Conservation (phyloP, 1,140 invertebrate genomes). For the Drosophila equinoxialis region DNA sequence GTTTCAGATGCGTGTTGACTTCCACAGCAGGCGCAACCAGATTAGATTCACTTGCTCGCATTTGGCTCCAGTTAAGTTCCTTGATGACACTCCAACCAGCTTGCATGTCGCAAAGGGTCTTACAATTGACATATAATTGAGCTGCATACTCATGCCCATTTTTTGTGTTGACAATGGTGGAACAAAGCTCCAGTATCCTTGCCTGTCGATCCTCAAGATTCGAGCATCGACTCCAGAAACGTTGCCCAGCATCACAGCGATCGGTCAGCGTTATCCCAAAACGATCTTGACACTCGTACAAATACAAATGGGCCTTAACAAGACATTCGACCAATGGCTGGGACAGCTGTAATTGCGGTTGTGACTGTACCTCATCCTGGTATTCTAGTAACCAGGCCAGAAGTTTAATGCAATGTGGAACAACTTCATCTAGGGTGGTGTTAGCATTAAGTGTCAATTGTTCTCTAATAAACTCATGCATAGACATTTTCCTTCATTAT, state of each 20-base stretch:
- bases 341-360: slow-evolving; percentile 32
- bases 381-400: slow-evolving; percentile 51
- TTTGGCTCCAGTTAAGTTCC: slow-evolving; percentile 53
- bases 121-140: slow-evolving; percentile 44
- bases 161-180: slow-evolving; percentile 39
- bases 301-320: slow-evolving; percentile 59
- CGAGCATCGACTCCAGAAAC: slow-evolving; percentile 30
- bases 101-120: slow-evolving; percentile 44
- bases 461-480: slow-evolving; percentile 60
- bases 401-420: slow-evolving; percentile 43
- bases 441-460: slow-evolving; percentile 38
- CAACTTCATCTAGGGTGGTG: slow-evolving; percentile 47
- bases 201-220: background rate
- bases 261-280: slow-evolving; percentile 48
- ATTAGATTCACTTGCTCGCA: slow-evolving; percentile 20
- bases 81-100: slow-evolving; percentile 46
- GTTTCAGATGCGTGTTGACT: slow-evolving; percentile 34
- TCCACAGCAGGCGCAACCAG: background rate
- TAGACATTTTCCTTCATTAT: background rate
- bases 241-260: slow-evolving; percentile 2
- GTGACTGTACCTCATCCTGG: slow-evolving; percentile 42
- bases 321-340: slow-evolving; percentile 51
- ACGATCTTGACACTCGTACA: slow-evolving; percentile 51
- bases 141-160: slow-evolving; percentile 49
- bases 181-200: slow-evolving; percentile 47